These are phyloP conservation scores for Microhierax caerulescens DNA, from an alignment of 2,797 vertebrate genomes.

Conservation along the genomic window DNA sequence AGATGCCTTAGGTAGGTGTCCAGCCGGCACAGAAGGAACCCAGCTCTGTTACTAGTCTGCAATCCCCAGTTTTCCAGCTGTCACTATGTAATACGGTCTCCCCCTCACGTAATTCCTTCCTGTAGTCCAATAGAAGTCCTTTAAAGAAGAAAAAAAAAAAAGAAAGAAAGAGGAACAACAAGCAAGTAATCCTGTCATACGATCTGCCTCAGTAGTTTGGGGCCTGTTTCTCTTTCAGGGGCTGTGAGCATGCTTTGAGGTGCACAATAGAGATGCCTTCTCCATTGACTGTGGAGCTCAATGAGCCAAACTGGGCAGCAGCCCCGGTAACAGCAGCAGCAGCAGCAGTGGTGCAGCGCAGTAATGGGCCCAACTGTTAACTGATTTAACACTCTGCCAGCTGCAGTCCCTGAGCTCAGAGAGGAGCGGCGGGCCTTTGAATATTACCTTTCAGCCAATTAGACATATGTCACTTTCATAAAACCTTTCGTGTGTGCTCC, in stretches of 20 bases:
- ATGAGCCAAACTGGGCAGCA: constrained; percentile 57
- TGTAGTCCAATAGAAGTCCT: constrained; percentile 51
- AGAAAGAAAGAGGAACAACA: constrained; percentile 57
- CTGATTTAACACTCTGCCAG: constrained; percentile 75
- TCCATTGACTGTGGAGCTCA: constrained; percentile 66
- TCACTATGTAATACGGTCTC: constrained; percentile 67
- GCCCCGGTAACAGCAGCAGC: constrained; percentile 53
- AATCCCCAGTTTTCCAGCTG: constrained; percentile 71
- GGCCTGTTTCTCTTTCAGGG: constrained; percentile 68
- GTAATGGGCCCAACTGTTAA: constrained; percentile 69
- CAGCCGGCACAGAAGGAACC: constrained; percentile 58
- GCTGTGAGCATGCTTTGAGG: constrained; percentile 70
- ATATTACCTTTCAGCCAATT: constrained; percentile 75
- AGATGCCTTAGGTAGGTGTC: constrained; percentile 53
- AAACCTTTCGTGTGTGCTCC: constrained; percentile 1
- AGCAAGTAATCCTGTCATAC: constrained; percentile 71
- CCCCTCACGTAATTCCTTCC: constrained; percentile 62
- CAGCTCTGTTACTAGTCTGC: constrained; percentile 57
- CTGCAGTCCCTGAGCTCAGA: constrained; percentile 67
- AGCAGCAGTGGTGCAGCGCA: constrained; percentile 67
- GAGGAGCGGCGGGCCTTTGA: constrained; percentile 47
- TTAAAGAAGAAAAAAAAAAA: constrained; percentile 11
- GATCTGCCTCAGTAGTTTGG: constrained; percentile 70
- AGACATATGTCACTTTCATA: constrained; percentile 70
- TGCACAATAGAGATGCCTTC: constrained; percentile 72